Base-by-base conservation (phyloP, 2,113 vertebrate genomes). In the Condylura cristata region DNA sequence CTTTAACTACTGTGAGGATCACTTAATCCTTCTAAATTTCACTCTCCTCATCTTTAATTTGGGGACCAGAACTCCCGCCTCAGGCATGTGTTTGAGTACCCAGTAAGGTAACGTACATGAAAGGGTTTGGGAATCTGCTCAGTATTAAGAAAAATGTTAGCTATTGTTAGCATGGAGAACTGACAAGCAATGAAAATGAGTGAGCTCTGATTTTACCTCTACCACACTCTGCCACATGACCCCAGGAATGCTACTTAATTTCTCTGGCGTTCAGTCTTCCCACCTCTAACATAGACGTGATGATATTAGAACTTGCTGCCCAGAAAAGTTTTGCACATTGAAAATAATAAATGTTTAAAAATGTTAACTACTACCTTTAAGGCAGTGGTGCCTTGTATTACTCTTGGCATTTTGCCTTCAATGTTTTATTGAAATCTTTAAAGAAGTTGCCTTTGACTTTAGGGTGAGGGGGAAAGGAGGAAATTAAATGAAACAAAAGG, bases 11-110 rank as follows among this genome's bases (percentile, higher is more conserved):
- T 70, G 17, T 48, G 28, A 88, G 20, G 72, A 79, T 82, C 56
- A 63, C 70, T 89, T 91, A 66, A 66, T 94, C 26, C 53, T 75
- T 91, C n/a, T 79, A 71, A 75, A 87, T 88, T 90, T 88, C 17
- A n/a, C n/a, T 93, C 84, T 95, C 37, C 28, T 76, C 66, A 48
- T 80, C 34, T 94, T 56, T 85, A 85, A 87, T 61, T 48, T 65
- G 16, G 46, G 13, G n/a, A 53, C 6, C 68, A 95, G 44, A 89
- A 86, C 22, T 81, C 56, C 6, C 65, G 8, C 26, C 34, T 74
- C 76, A 83, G 39, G 88, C 34, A 68, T 66, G 5, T 83, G 26
- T 70, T n/a, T 81, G 66, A 88, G 16, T 83, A 86, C 37, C n/a
- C 58, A 93, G 3, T 58, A 72, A 84, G 26, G 78, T 72, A 63